A percentile compares a stretch with the other conserved stretches of the same genome.
Conservation (phyloP, 2,797 vertebrate species). For the Myotis findleyi region DNA sequence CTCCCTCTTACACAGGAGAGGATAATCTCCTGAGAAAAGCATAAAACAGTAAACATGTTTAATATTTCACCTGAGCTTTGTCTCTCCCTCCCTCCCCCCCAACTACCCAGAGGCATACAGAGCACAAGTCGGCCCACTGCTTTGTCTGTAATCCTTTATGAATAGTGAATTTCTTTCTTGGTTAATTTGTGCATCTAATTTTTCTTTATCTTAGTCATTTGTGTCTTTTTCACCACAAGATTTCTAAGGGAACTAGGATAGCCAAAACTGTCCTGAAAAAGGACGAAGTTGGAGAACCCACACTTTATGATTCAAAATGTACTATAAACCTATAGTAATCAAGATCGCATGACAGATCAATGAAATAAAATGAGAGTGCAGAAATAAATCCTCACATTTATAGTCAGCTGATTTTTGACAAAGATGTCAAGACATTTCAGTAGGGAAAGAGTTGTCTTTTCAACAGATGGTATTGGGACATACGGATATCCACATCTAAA, state of each 20-base stretch:
- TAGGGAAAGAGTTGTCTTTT: background rate
- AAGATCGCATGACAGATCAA: background rate
- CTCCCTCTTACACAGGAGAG: background rate
- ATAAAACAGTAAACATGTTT: constrained; percentile 71
- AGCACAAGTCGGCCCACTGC: background rate
- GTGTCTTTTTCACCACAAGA: background rate
- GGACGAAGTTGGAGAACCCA: background rate
- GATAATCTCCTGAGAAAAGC: constrained; percentile 48
- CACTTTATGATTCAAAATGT: no score
- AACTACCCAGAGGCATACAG: background rate
- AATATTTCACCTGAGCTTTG: constrained; percentile 63
- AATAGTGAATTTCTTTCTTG: background rate
- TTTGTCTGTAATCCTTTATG: background rate
- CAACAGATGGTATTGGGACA: background rate
- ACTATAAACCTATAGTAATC: background rate
- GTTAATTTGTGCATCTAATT: background rate
- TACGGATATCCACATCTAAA: background rate
- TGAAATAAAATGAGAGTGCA: background rate
- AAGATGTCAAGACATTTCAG: background rate
- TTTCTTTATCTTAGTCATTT: background rate
- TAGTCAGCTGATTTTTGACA: background rate
- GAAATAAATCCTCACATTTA: background rate
- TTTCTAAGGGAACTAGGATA: background rate
- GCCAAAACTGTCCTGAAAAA: background rate
- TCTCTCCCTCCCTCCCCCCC: background rate